Evolutionary conservation across 2,797 vertebrate species (phyloP), one percentile per base, ranked within the genome.

Genomic region (Enteromius viviparus): DNA sequence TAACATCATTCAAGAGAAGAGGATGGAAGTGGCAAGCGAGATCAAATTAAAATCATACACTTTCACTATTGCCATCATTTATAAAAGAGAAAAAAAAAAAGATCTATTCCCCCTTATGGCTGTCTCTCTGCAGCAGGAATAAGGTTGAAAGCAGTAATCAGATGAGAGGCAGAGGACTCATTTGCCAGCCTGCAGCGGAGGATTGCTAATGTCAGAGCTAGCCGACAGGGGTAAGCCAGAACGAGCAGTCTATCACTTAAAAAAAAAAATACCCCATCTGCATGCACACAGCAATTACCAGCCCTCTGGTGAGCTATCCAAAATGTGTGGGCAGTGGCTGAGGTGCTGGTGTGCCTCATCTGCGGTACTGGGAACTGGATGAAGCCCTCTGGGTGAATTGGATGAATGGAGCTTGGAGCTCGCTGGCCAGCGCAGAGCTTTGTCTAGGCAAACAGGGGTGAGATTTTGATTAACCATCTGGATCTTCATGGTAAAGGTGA

Each of bases 221-320:
- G 87, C 85, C 78, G 53, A 85, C 65, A 76, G 81, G 72, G 76
- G 84, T 37, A 69, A 84, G 82, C 34, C n/a, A 53, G 40, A 83
- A 80, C 75, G 84, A 81, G 78, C 47, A 85, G 78, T 32, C 71
- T 75, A 80, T 85, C 37, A 32, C 75, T 82, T 81, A 69, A 84
- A 87, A 88, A 87, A 82, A 83, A 85, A 85, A 82, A 29, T 58
- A 71, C 66, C 53, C 84, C 79, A 84, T 86, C 76, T 84, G 77
- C 69, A 83, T 79, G 78, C 83, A 81, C 72, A 42, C 49, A 51
- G 88, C 87, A 88, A 90, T 89, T 90, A 90, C 78, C 77, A 64
- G 68, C 87, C 37, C 82, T 58, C 81, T 77, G 53, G 86, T 87
- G 85, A 68, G 82, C 82, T 58, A 40, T 85, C 80, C 84, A 86